These are phyloP conservation scores for Chloroceryle inda DNA, from an alignment of 2,797 vertebrate genomes.

Conservation along the genomic window DNA sequence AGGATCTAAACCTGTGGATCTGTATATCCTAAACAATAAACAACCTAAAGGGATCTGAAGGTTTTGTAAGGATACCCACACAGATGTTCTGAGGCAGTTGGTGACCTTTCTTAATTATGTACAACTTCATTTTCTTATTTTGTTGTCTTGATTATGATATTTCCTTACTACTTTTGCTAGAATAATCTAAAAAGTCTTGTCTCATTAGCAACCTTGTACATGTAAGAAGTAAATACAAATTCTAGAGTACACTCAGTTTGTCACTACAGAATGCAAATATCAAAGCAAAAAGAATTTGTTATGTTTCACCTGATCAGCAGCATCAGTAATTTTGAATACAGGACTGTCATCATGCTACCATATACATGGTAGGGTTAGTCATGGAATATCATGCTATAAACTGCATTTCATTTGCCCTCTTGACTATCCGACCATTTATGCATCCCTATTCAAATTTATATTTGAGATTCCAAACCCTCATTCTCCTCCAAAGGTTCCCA, in stretches of 20 bases:
- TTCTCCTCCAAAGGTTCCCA: neutral
- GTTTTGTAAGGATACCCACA: neutral
- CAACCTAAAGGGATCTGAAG: neutral
- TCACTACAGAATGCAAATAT: neutral
- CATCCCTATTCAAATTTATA: neutral
- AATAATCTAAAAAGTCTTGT: neutral
- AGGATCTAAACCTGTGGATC: neutral
- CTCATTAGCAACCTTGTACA: neutral
- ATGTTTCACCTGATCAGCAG: neutral
- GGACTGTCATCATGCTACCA: neutral
- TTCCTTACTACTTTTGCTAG: neutral
- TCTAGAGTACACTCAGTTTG: neutral
- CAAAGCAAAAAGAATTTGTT: neutral
- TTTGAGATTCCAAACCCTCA: neutral
- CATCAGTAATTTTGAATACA: neutral
- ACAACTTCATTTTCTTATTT: neutral
- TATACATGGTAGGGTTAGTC: neutral
- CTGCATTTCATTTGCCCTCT: neutral
- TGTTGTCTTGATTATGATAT: neutral
- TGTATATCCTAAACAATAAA: neutral
- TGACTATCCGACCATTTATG: neutral
- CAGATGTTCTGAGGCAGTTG: neutral
- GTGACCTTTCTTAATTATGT: neutral
- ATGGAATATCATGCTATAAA: neutral
- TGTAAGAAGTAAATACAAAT: neutral